These are phyloP conservation scores for Dufourea novaeangliae DNA, from an alignment of 1,140 invertebrate species.

Conservation along the genomic window DNA sequence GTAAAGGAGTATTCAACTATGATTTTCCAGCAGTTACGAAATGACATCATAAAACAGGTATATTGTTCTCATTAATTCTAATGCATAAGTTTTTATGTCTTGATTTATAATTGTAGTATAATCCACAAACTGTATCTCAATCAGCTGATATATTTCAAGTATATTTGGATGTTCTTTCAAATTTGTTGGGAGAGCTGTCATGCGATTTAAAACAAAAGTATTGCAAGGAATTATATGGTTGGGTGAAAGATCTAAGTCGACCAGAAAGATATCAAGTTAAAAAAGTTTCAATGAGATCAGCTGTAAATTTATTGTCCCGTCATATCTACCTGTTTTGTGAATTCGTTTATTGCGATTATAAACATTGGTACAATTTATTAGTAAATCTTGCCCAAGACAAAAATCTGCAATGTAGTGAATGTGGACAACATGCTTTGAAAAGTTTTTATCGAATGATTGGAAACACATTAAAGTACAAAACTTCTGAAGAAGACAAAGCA, in stretches of 20 bases:
- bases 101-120: constrained; percentile 49
- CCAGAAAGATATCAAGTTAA: constrained; percentile 23
- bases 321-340: constrained; percentile 64
- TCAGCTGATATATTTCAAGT: constrained; percentile 48
- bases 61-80: constrained; percentile 16
- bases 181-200: constrained; percentile 60
- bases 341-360: constrained; percentile 68
- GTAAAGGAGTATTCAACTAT: neutral
- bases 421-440: constrained; percentile 66
- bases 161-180: constrained; percentile 61
- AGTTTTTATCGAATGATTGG: constrained; percentile 73
- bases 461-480: constrained; percentile 53
- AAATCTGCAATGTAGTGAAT: constrained; percentile 55
- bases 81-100: constrained; percentile 6
- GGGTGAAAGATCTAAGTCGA: constrained; percentile 45
- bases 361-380: constrained; percentile 71
- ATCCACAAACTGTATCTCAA: neutral
- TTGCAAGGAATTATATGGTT: constrained; percentile 45
- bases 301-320: constrained; percentile 62
- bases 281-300: constrained; percentile 46
- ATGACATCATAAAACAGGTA: constrained; percentile 61
- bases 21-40: constrained; percentile 49
- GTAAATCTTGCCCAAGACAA: constrained; percentile 37
- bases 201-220: constrained; percentile 13
- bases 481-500: constrained; percentile 48